Conservation (phyloP, 2,888 invertebrate species). For the Coleophora deauratella region DNA sequence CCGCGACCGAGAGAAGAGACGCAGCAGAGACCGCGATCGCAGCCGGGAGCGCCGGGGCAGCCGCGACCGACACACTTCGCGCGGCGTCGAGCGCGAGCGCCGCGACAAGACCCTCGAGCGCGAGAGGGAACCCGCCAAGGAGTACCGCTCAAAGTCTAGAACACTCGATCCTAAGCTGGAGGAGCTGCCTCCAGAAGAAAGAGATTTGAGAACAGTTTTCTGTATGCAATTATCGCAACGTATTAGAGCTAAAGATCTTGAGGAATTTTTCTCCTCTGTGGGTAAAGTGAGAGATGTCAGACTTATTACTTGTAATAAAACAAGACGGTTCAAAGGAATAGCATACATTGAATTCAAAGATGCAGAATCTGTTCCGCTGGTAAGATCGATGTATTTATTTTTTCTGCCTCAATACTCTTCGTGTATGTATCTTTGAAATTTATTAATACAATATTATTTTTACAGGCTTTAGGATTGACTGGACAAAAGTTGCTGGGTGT, state of each 20-base stretch:
- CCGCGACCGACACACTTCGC: slow-evolving; percentile 27
- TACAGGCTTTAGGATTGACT: slow-evolving; percentile 92
- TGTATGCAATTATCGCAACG: slow-evolving; percentile 98
- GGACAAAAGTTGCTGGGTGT: slow-evolving; percentile 96
- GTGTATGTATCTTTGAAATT: background rate
- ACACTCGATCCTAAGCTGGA: slow-evolving; percentile 76
- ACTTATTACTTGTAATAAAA: slow-evolving; percentile 99
- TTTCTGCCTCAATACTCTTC: background rate
- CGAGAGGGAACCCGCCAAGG: slow-evolving; percentile 45
- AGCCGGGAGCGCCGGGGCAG: slow-evolving; percentile 22
- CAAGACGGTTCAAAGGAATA: slow-evolving; percentile 98
- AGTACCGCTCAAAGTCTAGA: slow-evolving; percentile 61
- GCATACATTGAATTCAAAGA: slow-evolving; percentile 99
- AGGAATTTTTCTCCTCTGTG: slow-evolving; percentile 99
- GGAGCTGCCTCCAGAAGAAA: slow-evolving; percentile 95
- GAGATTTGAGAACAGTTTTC: slow-evolving; percentile 98
- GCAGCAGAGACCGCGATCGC: slow-evolving; percentile 52
- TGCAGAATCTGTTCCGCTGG: slow-evolving; percentile 96
- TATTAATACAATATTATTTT: slow-evolving; percentile 16
- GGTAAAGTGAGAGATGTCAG: slow-evolving; percentile 99
- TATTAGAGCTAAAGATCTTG: slow-evolving; percentile 93
- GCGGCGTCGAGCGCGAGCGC: slow-evolving; percentile 25
- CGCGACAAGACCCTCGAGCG: slow-evolving; percentile 44
- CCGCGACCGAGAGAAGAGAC: slow-evolving; percentile 20
- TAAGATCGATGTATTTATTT: slow-evolving; percentile 48